phyloP scores from a whole-genome alignment of 2,888 invertebrate species.

The Hanleya hanleyi region DNA sequence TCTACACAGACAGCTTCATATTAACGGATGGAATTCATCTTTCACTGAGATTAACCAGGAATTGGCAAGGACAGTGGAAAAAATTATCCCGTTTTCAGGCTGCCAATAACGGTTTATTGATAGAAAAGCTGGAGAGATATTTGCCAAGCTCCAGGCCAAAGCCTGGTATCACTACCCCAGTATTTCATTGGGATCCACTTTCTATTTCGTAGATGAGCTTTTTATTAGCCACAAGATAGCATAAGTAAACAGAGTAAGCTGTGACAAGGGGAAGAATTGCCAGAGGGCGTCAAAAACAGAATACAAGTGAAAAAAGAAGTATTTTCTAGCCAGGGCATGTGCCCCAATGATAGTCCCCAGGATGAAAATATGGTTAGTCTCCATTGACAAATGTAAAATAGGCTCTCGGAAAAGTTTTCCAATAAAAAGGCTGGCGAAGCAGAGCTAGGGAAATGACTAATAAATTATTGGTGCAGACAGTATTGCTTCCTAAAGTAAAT shows the following conservation, averaged over 20 bases:
- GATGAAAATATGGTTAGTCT: neutral
- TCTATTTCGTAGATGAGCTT: constrained; percentile 5
- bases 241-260: constrained; percentile 7
- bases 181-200: constrained; percentile 5
- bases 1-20: neutral
- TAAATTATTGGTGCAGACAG: neutral
- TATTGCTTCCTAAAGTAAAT: constrained; percentile 9
- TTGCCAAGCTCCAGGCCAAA: neutral
- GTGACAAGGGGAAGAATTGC: neutral
- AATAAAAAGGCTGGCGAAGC: neutral
- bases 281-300: neutral
- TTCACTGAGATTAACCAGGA: neutral
- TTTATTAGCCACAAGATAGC: constrained; percentile 9
- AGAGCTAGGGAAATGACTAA: neutral
- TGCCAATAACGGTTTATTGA: neutral
- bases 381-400: constrained; percentile 7
- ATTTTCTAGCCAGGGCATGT: neutral
- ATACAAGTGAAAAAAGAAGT: neutral
- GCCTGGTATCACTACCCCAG: neutral
- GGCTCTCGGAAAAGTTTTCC: neutral
- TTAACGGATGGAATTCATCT: neutral
- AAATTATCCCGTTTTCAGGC: neutral
- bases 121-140: constrained; percentile 1
- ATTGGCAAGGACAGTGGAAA: neutral
- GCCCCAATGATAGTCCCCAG: neutral